phyloP scores from a whole-genome alignment of 35 echinoderm and acorn worm species.

The Amphiura filiformis region DNA sequence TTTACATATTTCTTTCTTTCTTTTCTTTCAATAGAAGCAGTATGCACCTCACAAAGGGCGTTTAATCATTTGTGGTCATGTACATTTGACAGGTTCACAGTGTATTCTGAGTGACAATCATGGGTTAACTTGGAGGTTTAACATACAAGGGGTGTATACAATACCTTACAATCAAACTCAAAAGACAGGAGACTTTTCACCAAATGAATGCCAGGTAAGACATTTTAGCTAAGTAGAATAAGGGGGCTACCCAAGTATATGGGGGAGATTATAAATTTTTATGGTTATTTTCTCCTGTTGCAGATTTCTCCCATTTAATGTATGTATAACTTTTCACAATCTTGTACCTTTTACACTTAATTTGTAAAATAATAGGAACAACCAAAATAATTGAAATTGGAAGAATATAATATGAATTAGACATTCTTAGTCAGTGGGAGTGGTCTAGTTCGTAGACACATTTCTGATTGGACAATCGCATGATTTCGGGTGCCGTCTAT shows the following conservation, averaged over 20 bases:
- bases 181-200: conserved; percentile 76
- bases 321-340: too few species aligned
- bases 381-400: too few species aligned
- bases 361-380: too few species aligned
- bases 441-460: too few species aligned
- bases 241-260: background rate
- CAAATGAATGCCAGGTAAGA: conserved; percentile 97
- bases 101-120: conserved; percentile 97
- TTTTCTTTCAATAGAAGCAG: conserved; percentile 62
- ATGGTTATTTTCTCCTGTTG: too few species aligned
- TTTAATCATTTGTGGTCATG: conserved; percentile 87
- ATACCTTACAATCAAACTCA: conserved; percentile 66
- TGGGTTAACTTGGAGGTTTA: conserved; percentile 72
- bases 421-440: too few species aligned
- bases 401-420: background rate
- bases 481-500: too few species aligned
- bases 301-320: too few species aligned
- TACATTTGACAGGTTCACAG: conserved; percentile 48
- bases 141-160: conserved; percentile 39
- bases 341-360: too few species aligned
- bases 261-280: too few species aligned
- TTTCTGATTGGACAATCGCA: too few species aligned
- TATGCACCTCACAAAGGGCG: conserved; percentile 65
- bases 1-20: too few species aligned
- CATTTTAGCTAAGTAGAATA: background rate